Evolutionary conservation across 2,113 vertebrate species (phyloP), one percentile per base, ranked within the genome.

Genomic region (Trichechus manatus): DNA sequence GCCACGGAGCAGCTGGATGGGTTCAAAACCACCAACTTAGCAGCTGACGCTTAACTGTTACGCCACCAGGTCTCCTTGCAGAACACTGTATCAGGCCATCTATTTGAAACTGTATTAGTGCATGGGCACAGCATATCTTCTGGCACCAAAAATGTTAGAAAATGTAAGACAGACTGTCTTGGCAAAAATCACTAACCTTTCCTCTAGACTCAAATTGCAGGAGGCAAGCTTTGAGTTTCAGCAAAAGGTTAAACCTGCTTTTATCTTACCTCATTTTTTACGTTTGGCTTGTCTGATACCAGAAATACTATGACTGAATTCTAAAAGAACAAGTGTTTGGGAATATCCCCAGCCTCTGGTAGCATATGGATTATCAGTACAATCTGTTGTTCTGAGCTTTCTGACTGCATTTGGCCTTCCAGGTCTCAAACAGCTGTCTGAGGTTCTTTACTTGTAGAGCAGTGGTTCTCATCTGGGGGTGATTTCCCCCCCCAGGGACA

Each of bases 221-320:
- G 72, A 72, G 17, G 22, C 53, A 20, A 53, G 87, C n/a, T 91
- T 94, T 56, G 89, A 83, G 27, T 89, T 90, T 88, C 87, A 83
- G 29, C 27, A 70, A 75, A 88, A 90, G 80, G 85, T 79, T 86
- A 89, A 13, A 39, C 74, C 68, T 92, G 59, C 59, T 88, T 92
- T 94, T 77, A 70, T 66, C 78, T 88, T 86, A 79, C n/a, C 53
- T 82, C 31, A 63, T 94, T 82, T 82, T 75, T 64, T 39, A 47
- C 25, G 25, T 78, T 96, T 95, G 87, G 13, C 44, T 92, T 94
- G 72, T 89, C 42, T 83, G 93, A 83, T 42, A 74, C 22, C 15
- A 39, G 93, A 95, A 85, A 79, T 74, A 25, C 33, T 42, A 19
- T 3, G 47, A 44, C 29, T n/a, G 33, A 84, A 88, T 75, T 91